Base-by-base conservation (phyloP, 2,888 invertebrate species). In the Morpho deidamia region DNA sequence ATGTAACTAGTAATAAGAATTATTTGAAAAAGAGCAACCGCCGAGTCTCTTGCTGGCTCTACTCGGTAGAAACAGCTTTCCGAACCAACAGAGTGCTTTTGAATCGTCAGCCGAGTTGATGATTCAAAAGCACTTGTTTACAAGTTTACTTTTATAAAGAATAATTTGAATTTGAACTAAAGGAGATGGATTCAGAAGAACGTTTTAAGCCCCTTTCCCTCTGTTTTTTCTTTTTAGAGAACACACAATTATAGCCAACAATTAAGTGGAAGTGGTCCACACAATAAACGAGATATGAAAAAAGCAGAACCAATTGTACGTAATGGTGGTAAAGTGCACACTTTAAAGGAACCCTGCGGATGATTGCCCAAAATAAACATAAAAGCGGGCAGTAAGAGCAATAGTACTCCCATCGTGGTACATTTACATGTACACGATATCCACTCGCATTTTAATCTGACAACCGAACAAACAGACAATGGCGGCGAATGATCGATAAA, bases 401-500 rank as follows among this genome's bases (percentile, higher is more conserved):
- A 57, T 51, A 54, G 51, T 44, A 53, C 39, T 34, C 42, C 37
- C 39, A 46, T 44, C 40, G 48, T 54, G 38, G 12, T 9, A 35
- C 33, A 44, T 33, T 8, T 57, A 45, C 33, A 44, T 33, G 11
- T 57, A 45, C 14, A 32, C 51, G 45, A 53, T 54, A 60, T 53
- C 47, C 56, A 46, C 51, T 44, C 50, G 39, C 46, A 43, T 63
- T 63, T 62, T 63, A 56, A 62, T 68, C 65, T 70, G 68, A 68
- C 70, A 70, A 47, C 56, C 63, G 56, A 52, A 59, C 54, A 59
- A 61, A 65, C 57, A 56, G 45, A 66, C 59, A 61, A 60, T 59
- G 44, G 55, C 40, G 67, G 53, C 47, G 53, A 56, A 64, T 67
- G 68, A 72, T 72, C 73, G 64, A 68, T 70, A 68, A 65, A 70